Conservation (phyloP, 1,140 invertebrate genomes). For the Lerema accius region DNA sequence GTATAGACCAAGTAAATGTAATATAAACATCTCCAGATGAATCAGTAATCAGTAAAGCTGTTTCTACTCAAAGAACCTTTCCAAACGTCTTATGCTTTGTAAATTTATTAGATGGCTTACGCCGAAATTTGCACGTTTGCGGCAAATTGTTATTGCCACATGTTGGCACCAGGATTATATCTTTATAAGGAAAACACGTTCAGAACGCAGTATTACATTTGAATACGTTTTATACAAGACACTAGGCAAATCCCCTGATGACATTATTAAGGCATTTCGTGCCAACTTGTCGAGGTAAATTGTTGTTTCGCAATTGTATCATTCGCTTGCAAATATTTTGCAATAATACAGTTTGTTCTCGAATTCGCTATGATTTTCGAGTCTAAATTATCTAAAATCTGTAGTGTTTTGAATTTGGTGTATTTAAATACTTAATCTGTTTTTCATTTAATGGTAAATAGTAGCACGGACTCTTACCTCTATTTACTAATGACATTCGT, state of each 20-base stretch:
- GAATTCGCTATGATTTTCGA: conserved; percentile 4
- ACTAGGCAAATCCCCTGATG: conserved; percentile 31
- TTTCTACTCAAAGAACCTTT: not conserved
- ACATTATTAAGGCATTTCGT: conserved; percentile 34
- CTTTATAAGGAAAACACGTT: conserved; percentile 27
- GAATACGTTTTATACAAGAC: conserved; percentile 19
- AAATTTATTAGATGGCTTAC: not conserved
- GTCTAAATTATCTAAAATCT: conserved; percentile 4
- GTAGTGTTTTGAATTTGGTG: not conserved
- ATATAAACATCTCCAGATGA: not conserved
- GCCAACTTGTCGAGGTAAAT: conserved; percentile 32
- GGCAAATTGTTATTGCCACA: conserved; percentile 3
- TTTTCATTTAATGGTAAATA: not conserved
- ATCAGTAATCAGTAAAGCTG: not conserved
- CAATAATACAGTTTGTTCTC: conserved; percentile 26
- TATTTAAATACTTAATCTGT: conserved; percentile 2
- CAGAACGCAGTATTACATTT: conserved; percentile 9
- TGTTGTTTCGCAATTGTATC: conserved; percentile 29
- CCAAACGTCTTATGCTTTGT: not conserved
- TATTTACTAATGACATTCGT: not conserved
- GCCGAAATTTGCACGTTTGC: not conserved
- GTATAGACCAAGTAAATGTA: not conserved
- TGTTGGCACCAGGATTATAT: conserved; percentile 13
- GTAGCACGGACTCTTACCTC: not conserved
- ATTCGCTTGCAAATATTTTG: conserved; percentile 23